phyloP scores from a whole-genome alignment of 1,140 invertebrate genomes.

The Megalopta genalis region DNA sequence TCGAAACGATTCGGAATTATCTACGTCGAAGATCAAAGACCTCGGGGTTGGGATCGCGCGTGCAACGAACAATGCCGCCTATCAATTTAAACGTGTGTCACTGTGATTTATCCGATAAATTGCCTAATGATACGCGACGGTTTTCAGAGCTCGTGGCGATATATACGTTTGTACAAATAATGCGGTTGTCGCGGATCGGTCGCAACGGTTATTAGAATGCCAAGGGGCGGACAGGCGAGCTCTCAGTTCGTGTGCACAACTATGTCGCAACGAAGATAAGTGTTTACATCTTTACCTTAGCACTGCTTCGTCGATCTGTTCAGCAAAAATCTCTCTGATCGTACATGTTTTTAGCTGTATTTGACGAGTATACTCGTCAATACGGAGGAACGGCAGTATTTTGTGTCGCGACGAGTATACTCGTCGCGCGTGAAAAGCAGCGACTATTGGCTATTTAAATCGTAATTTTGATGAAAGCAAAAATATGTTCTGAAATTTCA shows the following conservation, averaged over 20 bases:
- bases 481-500: too few relatives aligned
- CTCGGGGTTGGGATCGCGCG: neutral
- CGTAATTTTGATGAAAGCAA: too few relatives aligned
- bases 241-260: neutral
- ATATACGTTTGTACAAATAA: constrained; percentile 44
- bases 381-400: too few relatives aligned
- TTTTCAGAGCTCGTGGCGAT: constrained; percentile 25
- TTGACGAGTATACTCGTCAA: too few relatives aligned
- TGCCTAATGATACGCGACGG: constrained; percentile 51
- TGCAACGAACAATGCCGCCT: constrained; percentile 37
- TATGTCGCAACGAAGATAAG: neutral
- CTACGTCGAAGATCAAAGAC: constrained; percentile 10
- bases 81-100: constrained; percentile 59
- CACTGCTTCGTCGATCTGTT: too few relatives aligned
- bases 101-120: constrained; percentile 64
- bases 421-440: too few relatives aligned
- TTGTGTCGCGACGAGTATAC: too few relatives aligned
- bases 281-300: neutral
- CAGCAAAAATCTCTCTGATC: too few relatives aligned
- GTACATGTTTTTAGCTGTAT: too few relatives aligned
- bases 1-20: neutral
- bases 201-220: constrained; percentile 24
- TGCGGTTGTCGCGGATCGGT: neutral
- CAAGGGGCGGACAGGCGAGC: constrained; percentile 4
- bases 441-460: too few relatives aligned